These are phyloP conservation scores for Argyra leucocephala DNA, from an alignment of 2,888 invertebrate species.

Conservation along the genomic window DNA sequence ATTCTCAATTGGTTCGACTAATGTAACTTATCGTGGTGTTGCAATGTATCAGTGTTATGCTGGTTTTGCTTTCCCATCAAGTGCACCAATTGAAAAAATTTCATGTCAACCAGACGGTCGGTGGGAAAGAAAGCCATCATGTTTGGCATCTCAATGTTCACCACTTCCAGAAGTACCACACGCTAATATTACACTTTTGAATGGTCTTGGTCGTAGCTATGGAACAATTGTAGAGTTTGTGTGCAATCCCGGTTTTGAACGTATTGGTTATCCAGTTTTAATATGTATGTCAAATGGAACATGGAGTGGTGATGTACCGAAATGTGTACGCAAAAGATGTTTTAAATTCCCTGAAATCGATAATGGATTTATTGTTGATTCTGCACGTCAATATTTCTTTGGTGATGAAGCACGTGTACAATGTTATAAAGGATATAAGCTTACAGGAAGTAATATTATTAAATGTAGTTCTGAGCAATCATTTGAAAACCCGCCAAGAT, in stretches of 20 bases:
- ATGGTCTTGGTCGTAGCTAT: slow-evolving; percentile 84
- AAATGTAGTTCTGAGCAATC: slow-evolving; percentile 75
- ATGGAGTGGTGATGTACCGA: slow-evolving; percentile 86
- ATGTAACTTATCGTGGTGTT: slow-evolving; percentile 86
- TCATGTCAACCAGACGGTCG: slow-evolving; percentile 81
- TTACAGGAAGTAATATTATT: slow-evolving; percentile 73
- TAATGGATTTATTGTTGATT: slow-evolving; percentile 79
- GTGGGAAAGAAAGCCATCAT: slow-evolving; percentile 87
- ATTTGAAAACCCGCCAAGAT: slow-evolving; percentile 75
- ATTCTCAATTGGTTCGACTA: slow-evolving; percentile 89
- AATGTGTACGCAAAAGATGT: slow-evolving; percentile 59
- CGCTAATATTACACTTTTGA: slow-evolving; percentile 75
- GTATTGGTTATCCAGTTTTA: slow-evolving; percentile 80
- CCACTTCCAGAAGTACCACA: slow-evolving; percentile 77
- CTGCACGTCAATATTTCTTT: slow-evolving; percentile 64
- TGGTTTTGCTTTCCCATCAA: slow-evolving; percentile 86
- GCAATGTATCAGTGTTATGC: slow-evolving; percentile 96
- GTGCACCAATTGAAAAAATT: slow-evolving; percentile 76
- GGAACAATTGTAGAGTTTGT: slow-evolving; percentile 88
- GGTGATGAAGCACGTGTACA: slow-evolving; percentile 88
- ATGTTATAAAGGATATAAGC: slow-evolving; percentile 80
- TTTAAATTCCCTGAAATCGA: slow-evolving; percentile 65
- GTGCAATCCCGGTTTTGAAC: slow-evolving; percentile 82
- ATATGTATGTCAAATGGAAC: slow-evolving; percentile 93
- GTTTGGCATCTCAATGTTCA: slow-evolving; percentile 85